A percentile compares a stretch with the other conserved stretches of the same genome.
Evolutionary conservation across 2,113 vertebrate genomes (phyloP).

Genomic region (Phyllostomus hastatus): DNA sequence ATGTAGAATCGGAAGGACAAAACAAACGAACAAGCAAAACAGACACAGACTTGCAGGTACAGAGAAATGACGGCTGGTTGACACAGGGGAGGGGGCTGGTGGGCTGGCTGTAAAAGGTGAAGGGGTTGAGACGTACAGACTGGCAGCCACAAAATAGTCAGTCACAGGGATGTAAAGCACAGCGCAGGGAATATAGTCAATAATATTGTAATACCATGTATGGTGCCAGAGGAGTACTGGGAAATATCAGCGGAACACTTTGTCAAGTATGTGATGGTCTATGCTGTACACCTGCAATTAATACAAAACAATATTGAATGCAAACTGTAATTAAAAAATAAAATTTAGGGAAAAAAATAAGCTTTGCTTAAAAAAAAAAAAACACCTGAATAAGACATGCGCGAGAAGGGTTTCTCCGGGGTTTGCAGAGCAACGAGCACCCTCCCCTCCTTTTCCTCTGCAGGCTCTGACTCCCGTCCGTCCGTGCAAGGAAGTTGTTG

Average conservation of each 20-base stretch:
- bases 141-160: not conserved
- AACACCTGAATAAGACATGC: not conserved
- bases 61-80: not conserved
- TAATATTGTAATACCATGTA: not conserved
- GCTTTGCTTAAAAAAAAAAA: not conserved
- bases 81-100: not conserved
- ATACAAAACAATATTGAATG: not conserved
- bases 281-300: not conserved
- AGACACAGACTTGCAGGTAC: not conserved
- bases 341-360: not conserved
- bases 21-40: not conserved
- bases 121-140: not conserved
- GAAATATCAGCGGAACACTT: not conserved
- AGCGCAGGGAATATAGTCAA: not conserved
- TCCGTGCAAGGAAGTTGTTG: accelerated
- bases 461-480: not conserved
- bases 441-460: not conserved
- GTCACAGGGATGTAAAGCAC: not conserved
- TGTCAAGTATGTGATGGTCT: not conserved
- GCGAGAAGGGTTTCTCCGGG: not conserved
- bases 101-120: not conserved
- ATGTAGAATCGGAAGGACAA: not conserved
- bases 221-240: not conserved
- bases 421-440: not conserved
- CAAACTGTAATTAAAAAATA: not conserved